These are phyloP conservation scores for Sapajus apella DNA, from an alignment of 2,113 vertebrate genomes.

Conservation along the genomic window DNA sequence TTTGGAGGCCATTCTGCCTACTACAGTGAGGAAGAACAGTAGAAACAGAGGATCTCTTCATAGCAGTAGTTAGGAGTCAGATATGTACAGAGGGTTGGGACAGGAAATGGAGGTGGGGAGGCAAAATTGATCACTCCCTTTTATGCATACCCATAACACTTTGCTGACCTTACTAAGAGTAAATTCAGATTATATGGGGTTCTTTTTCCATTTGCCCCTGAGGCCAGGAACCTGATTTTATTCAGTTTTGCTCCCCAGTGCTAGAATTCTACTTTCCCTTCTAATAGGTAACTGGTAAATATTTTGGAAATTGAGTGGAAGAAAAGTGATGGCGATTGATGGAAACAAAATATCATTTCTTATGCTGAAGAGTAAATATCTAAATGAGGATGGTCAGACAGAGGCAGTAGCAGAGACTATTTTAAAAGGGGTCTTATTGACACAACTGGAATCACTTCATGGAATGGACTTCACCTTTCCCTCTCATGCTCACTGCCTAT, in stretches of 20 bases:
- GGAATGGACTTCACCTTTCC: neutral
- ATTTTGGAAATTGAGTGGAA: constrained; percentile 9
- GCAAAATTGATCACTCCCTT: neutral
- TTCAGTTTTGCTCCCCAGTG: neutral
- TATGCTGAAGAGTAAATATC: neutral
- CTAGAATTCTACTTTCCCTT: neutral
- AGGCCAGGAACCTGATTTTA: neutral
- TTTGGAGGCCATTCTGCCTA: neutral
- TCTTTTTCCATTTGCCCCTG: neutral
- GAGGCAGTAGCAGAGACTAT: neutral
- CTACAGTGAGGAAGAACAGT: neutral
- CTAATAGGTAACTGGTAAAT: neutral
- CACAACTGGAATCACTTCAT: neutral
- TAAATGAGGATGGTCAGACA: neutral
- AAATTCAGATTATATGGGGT: neutral
- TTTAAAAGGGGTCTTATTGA: neutral
- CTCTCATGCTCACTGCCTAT: neutral
- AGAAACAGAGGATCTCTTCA: neutral
- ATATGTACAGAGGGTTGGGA: neutral
- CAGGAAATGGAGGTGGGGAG: neutral
- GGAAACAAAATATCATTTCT: neutral
- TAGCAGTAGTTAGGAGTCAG: neutral
- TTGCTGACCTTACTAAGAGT: neutral
- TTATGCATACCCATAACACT: neutral
- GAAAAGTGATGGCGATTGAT: neutral